These are phyloP conservation scores for Pilophorus perplexus DNA, from an alignment of 2,888 invertebrate genomes.

Conservation along the genomic window DNA sequence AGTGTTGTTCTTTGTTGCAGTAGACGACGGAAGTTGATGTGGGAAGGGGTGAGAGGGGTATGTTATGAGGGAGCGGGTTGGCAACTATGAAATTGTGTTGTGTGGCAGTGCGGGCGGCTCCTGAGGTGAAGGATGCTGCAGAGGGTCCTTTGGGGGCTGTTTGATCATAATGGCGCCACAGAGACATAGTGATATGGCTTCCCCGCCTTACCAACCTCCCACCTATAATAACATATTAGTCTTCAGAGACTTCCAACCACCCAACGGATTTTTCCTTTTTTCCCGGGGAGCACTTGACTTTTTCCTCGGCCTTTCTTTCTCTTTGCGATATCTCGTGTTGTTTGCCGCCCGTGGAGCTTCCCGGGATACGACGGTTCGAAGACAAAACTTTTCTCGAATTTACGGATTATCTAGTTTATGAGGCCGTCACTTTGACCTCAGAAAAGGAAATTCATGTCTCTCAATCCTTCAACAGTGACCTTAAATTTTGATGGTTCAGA, in stretches of 20 bases:
- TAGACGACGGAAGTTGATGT: no score
- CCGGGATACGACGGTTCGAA: no score
- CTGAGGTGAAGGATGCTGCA: conserved; percentile 36
- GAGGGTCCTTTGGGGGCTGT: conserved; percentile 45
- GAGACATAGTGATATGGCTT: conserved; percentile 38
- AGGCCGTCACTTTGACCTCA: no score
- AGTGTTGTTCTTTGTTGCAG: no score
- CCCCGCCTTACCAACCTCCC: conserved; percentile 30
- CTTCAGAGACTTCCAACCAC: conserved; percentile 32
- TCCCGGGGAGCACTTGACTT: conserved; percentile 1
- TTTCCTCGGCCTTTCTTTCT: conserved; percentile 5
- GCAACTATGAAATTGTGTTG: conserved; percentile 25
- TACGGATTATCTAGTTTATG: no score
- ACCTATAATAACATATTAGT: conserved; percentile 39
- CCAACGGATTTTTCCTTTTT: conserved; percentile 14
- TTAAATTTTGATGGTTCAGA: no score
- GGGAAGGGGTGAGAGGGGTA: no score
- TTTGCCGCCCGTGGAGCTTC: no score
- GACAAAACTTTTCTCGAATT: no score
- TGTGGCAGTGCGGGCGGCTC: conserved; percentile 4
- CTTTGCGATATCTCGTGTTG: neutral
- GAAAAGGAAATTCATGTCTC: no score
- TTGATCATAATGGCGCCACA: conserved; percentile 46
- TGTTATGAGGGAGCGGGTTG: conserved; percentile 25
- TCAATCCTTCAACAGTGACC: no score